A percentile compares a stretch with the other conserved stretches of the same genome.
These are phyloP conservation scores for Rhimphoctona megacephalus DNA, from an alignment of 2,888 invertebrate genomes.

Conservation along the genomic window DNA sequence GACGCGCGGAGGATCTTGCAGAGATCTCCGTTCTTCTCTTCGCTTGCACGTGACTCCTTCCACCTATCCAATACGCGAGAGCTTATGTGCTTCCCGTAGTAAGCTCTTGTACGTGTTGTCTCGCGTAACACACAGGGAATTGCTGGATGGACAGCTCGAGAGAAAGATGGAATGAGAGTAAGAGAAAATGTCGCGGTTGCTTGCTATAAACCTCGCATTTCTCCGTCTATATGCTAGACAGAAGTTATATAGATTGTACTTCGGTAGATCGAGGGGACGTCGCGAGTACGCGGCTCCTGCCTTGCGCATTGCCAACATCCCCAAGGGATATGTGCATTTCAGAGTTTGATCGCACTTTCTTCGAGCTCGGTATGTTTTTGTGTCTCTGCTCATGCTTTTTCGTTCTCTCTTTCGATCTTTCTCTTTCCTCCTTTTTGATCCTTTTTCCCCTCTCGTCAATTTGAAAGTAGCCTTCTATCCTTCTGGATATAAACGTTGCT, in stretches of 20 bases:
- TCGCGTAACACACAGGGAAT: conserved; percentile 34
- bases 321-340: conserved; percentile 63
- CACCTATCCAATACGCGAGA: conserved; percentile 32
- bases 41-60: conserved; percentile 21
- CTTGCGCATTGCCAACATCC: conserved; percentile 60
- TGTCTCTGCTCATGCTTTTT: background rate
- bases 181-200: conserved; percentile 56
- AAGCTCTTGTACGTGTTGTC: conserved; percentile 58
- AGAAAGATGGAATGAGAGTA: conserved; percentile 56
- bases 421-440: background rate
- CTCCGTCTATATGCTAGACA: conserved; percentile 20
- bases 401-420: background rate
- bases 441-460: background rate
- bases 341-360: conserved; percentile 63
- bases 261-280: conserved; percentile 38
- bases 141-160: conserved; percentile 38
- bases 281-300: conserved; percentile 43
- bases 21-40: conserved; percentile 54
- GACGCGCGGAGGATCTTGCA: conserved; percentile 55
- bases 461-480: background rate
- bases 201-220: conserved; percentile 55
- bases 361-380: background rate
- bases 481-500: background rate
- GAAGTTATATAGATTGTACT: conserved; percentile 36
- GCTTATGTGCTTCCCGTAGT: conserved; percentile 43